Evolutionary conservation across 1,140 invertebrate species (phyloP), one percentile per base, ranked within the genome.

Genomic region (Drosophila baimaii): DNA sequence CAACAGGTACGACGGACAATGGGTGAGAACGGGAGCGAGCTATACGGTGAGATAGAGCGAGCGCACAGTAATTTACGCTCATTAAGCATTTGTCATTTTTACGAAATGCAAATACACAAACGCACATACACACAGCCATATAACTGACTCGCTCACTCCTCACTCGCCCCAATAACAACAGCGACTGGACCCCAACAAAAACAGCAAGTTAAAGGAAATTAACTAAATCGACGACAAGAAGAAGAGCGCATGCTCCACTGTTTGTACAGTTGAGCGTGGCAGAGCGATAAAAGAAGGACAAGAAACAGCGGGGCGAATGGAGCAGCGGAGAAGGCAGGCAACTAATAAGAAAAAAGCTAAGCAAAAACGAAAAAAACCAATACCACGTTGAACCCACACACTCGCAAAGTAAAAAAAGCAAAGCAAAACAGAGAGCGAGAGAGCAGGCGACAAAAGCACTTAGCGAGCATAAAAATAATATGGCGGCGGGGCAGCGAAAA

Each of bases 71-170:
- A 86, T 83, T 88, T 88, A 83, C 79, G 76, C 83, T 86, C 76
- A 86, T 86, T 89, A 88, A 80, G 63, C 72, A 89, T 88, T 89
- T 88, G 76, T 88, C 80, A 88, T 83, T 69, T 88, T 82, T 77
- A 63, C 66, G 69, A 79, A 89, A 83, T 79, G 74, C 51, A 81
- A 61, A 49, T 63, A 68, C 8, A 25, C 27, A 56, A 51, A 62
- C 49, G 61, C 21, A 59, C 9, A 63, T 46, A 62, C 29, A 61
- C 43, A 61, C 31, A 63, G 23, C 31, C 51, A 31, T 12, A 35
- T 6, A 15, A 35, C 79, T 69, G 69, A 69, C 82, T 72, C 69
- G 76, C 77, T 89, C 81, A 70, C 79, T 79, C 66, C 49, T 43
- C 70, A 51, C 41, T 25, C 47, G 21, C 74, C 58, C 75, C 71